These are phyloP conservation scores for Oscheius sp. DNA, from an alignment of 2,888 invertebrate genomes.

Conservation along the genomic window DNA sequence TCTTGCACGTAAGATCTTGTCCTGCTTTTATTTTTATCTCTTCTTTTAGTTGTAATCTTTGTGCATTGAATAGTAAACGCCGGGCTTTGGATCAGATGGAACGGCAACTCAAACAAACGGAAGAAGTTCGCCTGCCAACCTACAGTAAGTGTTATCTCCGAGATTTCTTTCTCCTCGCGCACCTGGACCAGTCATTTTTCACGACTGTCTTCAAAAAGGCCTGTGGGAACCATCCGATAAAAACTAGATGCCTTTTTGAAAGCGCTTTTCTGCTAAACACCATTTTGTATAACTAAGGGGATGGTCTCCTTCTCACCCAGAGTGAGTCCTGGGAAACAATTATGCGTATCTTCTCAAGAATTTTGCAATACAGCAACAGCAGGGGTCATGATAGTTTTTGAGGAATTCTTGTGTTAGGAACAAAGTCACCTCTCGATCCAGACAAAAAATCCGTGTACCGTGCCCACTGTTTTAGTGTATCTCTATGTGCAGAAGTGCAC, in stretches of 20 bases:
- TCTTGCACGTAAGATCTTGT: conserved; percentile 64
- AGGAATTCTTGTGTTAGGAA: no score
- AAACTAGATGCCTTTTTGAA: background rate
- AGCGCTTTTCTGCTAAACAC: no score
- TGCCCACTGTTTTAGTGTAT: no score
- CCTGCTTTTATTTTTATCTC: background rate
- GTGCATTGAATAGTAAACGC: conserved; percentile 70
- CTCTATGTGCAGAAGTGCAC: no score
- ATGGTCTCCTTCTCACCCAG: no score
- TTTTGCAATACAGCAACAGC: no score
- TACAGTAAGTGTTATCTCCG: conserved; percentile 29
- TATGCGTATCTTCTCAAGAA: no score
- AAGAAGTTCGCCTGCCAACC: background rate
- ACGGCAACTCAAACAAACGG: conserved; percentile 43
- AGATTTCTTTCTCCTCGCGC: background rate
- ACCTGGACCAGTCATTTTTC: conserved; percentile 25
- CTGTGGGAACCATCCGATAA: conserved; percentile 32
- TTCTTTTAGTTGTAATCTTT: conserved; percentile 61
- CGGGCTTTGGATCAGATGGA: conserved; percentile 71
- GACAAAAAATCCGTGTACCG: no score
- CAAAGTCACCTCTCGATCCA: no score
- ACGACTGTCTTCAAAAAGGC: conserved; percentile 5
- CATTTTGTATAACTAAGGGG: no score
- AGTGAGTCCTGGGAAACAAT: no score
- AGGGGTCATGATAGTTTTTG: no score